Evolutionary conservation across 2,888 invertebrate species (phyloP), one percentile per base, ranked within the genome.

Genomic region (Chalcosyrphus nemorum): DNA sequence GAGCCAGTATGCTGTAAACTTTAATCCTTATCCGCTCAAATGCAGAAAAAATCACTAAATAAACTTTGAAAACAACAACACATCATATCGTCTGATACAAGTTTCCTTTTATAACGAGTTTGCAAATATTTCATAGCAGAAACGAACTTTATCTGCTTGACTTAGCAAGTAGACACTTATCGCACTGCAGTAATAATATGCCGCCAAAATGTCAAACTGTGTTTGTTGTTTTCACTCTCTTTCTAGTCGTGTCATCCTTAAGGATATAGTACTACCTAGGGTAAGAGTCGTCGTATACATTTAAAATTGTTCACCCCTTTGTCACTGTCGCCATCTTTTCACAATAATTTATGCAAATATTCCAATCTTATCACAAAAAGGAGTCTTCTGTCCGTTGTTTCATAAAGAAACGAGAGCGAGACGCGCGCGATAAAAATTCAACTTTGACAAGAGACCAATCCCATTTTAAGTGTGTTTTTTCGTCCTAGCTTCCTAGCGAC

Each of bases 301-400:
- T 80, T 59, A 15, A 78, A 63, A 72, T 43, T 74, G 80, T 80
- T 75, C 56, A 81, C 65, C 75, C 81, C 61, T 81, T 81, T 80
- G 75, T 75, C 59, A 81, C 59, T 81, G 68, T 81, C 75, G 63
- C 81, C 75, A 75, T 81, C 75, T 75, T 75, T 75, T 61, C 41
- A 68, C 66, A 81, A 75, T 81, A 75, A 81, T 75, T 81, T 81
- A 81, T 81, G 68, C 75, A 81, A 81, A 81, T 81, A 81, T 81
- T 81, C 81, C 68, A 81, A 75, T 81, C 75, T 81, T 81, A 81
- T 81, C 80, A 66, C 52, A 52, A 54, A 52, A 38, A 59, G 7
- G 27, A 80, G 54, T 80, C 54, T 59, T 29, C 66, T 80, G 80
- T 68, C 80, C 59, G 61, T 61, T 68, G 52, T 74, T 74, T 75